Conservation (phyloP, 2,888 invertebrate genomes). For the Aelia acuminata region DNA sequence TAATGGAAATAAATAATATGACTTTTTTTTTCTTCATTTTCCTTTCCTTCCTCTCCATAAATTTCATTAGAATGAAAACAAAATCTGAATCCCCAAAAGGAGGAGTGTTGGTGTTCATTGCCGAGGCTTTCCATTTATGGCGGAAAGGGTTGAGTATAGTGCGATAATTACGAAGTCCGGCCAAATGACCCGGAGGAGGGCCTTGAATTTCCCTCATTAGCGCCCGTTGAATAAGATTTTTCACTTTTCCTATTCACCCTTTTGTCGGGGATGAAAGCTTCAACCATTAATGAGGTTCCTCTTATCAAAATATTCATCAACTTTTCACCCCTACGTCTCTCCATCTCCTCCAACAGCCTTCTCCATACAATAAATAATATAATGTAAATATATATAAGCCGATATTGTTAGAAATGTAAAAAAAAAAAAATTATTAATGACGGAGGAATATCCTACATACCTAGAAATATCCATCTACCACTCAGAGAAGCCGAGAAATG, state of each 20-base stretch:
- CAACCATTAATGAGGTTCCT: slow-evolving; percentile 48
- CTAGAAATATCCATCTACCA: no score
- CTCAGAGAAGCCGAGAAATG: no score
- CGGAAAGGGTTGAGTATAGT: slow-evolving; percentile 41
- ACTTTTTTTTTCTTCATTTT: slow-evolving; percentile 7
- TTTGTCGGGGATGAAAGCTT: slow-evolving; percentile 34
- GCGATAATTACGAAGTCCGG: slow-evolving; percentile 44
- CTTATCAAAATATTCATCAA: slow-evolving; percentile 47
- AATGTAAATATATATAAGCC: not conserved
- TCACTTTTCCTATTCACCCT: slow-evolving; percentile 46
- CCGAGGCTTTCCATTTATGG: not conserved
- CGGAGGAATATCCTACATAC: no score
- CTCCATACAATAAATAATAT: not conserved
- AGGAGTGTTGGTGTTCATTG: slow-evolving; percentile 1
- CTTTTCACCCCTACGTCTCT: not conserved
- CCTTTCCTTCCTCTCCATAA: not conserved
- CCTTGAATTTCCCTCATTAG: slow-evolving; percentile 49
- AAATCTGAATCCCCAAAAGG: not conserved
- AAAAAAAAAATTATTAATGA: no score
- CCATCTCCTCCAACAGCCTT: not conserved
- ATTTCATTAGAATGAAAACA: slow-evolving; percentile 15
- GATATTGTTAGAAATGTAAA: not conserved
- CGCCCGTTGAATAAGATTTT: slow-evolving; percentile 23
- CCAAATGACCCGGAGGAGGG: not conserved
- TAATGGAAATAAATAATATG: slow-evolving; percentile 21